Conservation (phyloP, 2,888 invertebrate genomes). For the Agapostemon virescens region DNA sequence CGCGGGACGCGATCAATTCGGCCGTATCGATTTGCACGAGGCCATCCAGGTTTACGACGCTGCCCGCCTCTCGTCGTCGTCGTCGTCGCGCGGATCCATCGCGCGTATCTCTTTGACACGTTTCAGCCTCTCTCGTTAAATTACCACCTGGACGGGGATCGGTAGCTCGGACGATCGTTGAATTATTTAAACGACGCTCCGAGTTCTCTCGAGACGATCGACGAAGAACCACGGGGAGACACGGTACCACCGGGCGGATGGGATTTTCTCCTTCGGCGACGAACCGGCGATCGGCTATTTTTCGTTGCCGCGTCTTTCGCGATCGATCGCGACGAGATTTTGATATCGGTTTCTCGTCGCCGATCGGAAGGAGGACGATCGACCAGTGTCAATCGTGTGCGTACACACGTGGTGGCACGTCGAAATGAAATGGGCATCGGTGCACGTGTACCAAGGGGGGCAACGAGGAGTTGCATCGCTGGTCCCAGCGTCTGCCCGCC, state of each 20-base stretch:
- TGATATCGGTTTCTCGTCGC: background rate
- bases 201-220: background rate
- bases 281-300: too few species aligned
- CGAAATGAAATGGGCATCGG: slow-evolving; percentile 7
- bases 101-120: background rate
- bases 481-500: slow-evolving; percentile 30
- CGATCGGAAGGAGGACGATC: slow-evolving; percentile 3
- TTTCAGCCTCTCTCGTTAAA: slow-evolving; percentile 24
- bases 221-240: background rate
- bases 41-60: slow-evolving; percentile 46
- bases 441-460: slow-evolving; percentile 10
- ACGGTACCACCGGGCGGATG: background rate
- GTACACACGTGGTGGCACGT: slow-evolving; percentile 6
- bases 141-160: slow-evolving; percentile 17
- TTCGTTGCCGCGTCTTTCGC: background rate
- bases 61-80: slow-evolving; percentile 3
- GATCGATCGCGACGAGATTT: background rate
- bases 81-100: background rate
- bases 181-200: slow-evolving; percentile 4
- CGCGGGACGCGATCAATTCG: slow-evolving; percentile 72
- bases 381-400: slow-evolving; percentile 4
- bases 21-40: slow-evolving; percentile 59
- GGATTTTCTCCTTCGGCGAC: background rate
- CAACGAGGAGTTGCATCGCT: slow-evolving; percentile 32
- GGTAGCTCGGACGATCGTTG: background rate